Evolutionary conservation across 2,113 vertebrate species (phyloP), one percentile per base, ranked within the genome.

Genomic region (Chrysemys picta): DNA sequence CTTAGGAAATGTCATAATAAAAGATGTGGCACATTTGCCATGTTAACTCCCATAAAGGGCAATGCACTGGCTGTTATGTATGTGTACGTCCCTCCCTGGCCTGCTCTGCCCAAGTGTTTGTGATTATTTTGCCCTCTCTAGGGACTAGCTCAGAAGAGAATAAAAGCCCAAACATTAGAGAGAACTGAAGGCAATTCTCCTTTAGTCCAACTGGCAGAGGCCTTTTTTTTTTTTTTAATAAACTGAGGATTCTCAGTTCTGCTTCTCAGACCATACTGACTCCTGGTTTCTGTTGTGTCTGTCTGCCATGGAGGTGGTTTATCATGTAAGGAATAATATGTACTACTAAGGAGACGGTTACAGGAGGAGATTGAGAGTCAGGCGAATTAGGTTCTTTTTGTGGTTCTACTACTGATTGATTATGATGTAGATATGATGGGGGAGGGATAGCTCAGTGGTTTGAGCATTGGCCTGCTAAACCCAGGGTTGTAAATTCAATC

Each of bases 31-130:
- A 6, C 10, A 21, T 62, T 0, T 65, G 27, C 21, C 31, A 16
- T 0, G 0, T 31, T 45, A 38, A 50, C 52, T 50, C 50, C 5
- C 38, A 52, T 17, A 54, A 11, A 42, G 12, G 25, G 31, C 79
- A 50, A 6, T 1, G 3, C 82, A 10, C 27, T 52, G 47, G 45
- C 62, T 35, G 11, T 3, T 3, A 21, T 72, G 57, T 59, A 35
- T 25, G 10, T 47, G 49, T 4, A 38, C 38, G 49, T 31, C 24
- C 6, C 17, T 42, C 62, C 21, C 52, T n/a, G n/a, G 42, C 14
- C 53, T 25, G 27, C 27, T 59, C 57, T 59, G 27, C 53, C 35
- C 2, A 8, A 79, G 76, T 91, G 5, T 3, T 69, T 49, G 45
- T 3, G 2, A 50, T 31, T 78, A 24, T 31, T 45, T 14, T 42